These are phyloP conservation scores for Pararge aegeria DNA, from an alignment of 1,140 invertebrate species.

Conservation along the genomic window DNA sequence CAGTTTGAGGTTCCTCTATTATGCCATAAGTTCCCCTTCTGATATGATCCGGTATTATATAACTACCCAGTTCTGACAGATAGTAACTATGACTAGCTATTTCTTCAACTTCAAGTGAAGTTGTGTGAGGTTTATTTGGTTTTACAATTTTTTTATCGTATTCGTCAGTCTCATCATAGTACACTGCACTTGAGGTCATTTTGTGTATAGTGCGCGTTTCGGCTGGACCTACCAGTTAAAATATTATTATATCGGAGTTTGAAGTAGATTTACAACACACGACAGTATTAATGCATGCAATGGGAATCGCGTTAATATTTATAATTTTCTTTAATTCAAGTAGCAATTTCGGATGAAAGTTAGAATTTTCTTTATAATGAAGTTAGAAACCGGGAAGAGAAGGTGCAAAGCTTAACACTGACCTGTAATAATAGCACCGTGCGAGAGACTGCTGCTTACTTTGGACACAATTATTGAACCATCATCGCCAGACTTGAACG, in stretches of 20 bases:
- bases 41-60: slow-evolving; percentile 79
- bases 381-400: slow-evolving; percentile 44
- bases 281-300: slow-evolving; percentile 41
- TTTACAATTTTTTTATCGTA: slow-evolving; percentile 62
- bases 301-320: slow-evolving; percentile 20
- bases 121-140: slow-evolving; percentile 75
- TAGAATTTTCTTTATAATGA: slow-evolving; percentile 21
- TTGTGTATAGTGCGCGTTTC: slow-evolving; percentile 84
- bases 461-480: slow-evolving; percentile 83
- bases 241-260: slow-evolving; percentile 65
- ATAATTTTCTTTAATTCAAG: slow-evolving; percentile 5
- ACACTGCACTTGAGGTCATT: slow-evolving; percentile 82
- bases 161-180: slow-evolving; percentile 75
- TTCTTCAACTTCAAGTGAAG: slow-evolving; percentile 81
- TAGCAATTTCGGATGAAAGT: slow-evolving; percentile 24
- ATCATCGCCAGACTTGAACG: slow-evolving; percentile 80
- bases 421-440: slow-evolving; percentile 83
- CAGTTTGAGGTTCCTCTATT: slow-evolving; percentile 78
- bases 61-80: slow-evolving; percentile 80
- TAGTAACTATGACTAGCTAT: slow-evolving; percentile 82
- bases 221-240: slow-evolving; percentile 82
- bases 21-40: slow-evolving; percentile 74
- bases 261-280: slow-evolving; percentile 27
- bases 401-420: slow-evolving; percentile 66
- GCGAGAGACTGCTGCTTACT: slow-evolving; percentile 81